Evolutionary conservation across 2,888 invertebrate genomes (phyloP).

Genomic region (Xylophagus ater): DNA sequence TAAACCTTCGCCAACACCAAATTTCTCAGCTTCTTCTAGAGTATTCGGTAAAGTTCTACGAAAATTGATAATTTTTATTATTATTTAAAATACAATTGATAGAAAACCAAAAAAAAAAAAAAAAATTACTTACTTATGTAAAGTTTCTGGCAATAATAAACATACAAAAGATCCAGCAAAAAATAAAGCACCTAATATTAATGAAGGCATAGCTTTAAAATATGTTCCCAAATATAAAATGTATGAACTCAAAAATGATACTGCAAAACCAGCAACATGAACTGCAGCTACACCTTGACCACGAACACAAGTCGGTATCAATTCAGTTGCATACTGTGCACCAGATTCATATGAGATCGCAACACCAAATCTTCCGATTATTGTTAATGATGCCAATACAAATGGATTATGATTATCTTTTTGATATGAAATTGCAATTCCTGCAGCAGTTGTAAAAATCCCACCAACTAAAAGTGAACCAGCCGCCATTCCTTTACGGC

Average conservation of each 20-base stretch:
- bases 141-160: conserved; percentile 49
- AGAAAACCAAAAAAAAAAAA: background rate
- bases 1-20: conserved; percentile 45
- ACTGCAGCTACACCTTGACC: conserved; percentile 51
- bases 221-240: conserved; percentile 40
- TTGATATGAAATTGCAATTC: conserved; percentile 32
- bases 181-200: conserved; percentile 43
- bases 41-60: conserved; percentile 45
- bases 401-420: conserved; percentile 25
- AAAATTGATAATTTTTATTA: background rate
- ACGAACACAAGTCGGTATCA: conserved; percentile 51
- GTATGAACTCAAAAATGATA: conserved; percentile 49
- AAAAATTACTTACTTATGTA: conserved; percentile 27
- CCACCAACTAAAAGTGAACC: conserved; percentile 44
- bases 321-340: conserved; percentile 51
- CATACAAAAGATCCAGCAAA: conserved; percentile 44
- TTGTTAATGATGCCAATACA: conserved; percentile 39
- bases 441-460: conserved; percentile 42
- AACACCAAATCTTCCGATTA: conserved; percentile 47
- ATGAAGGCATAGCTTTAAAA: conserved; percentile 42
- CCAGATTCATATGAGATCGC: conserved; percentile 52
- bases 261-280: conserved; percentile 49
- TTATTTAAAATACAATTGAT: background rate
- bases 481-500: conserved; percentile 46
- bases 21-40: conserved; percentile 47